Evolutionary conservation across 2,797 vertebrate species (phyloP).

Genomic region (Siniperca scherzeri): DNA sequence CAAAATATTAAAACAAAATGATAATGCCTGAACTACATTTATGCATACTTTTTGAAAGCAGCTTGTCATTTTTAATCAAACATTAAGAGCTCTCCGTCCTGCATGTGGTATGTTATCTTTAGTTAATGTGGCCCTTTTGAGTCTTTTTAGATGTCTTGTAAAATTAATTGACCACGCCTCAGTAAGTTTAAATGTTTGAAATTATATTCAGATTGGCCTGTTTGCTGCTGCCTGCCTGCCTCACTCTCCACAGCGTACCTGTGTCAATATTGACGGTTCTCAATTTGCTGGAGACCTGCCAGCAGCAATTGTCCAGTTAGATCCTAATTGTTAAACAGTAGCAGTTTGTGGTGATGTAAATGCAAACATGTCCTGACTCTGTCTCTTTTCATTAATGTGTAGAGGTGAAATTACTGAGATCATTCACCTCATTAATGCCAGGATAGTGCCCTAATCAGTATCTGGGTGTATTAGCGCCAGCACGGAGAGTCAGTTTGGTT

Average conservation of each 20-base stretch:
- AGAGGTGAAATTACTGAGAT: constrained; percentile 32
- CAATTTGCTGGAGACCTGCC: constrained; percentile 22
- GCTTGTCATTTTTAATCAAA: constrained; percentile 19
- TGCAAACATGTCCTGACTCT: constrained; percentile 18
- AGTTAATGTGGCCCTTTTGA: not conserved
- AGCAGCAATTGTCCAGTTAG: constrained; percentile 12
- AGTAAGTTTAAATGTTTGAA: constrained; percentile 5
- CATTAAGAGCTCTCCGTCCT: not conserved
- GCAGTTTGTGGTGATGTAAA: constrained; percentile 24
- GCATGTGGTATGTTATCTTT: not conserved
- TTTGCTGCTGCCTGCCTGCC: constrained; percentile 6
- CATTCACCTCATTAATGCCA: constrained; percentile 55
- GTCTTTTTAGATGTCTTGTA: constrained; percentile 19
- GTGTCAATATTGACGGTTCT: constrained; percentile 49
- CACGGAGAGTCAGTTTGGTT: constrained; percentile 39
- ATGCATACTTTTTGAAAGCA: constrained; percentile 2
- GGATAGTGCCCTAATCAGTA: constrained; percentile 48
- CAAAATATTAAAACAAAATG: not conserved
- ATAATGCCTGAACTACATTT: not conserved
- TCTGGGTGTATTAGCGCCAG: constrained; percentile 47
- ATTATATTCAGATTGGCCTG: not conserved
- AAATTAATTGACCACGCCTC: constrained; percentile 18
- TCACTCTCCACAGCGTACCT: constrained; percentile 9
- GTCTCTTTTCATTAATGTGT: constrained; percentile 49
- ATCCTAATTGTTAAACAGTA: constrained; percentile 44